phyloP scores from a whole-genome alignment of 2,797 vertebrate genomes.

The Halcyon smyrnensis region DNA sequence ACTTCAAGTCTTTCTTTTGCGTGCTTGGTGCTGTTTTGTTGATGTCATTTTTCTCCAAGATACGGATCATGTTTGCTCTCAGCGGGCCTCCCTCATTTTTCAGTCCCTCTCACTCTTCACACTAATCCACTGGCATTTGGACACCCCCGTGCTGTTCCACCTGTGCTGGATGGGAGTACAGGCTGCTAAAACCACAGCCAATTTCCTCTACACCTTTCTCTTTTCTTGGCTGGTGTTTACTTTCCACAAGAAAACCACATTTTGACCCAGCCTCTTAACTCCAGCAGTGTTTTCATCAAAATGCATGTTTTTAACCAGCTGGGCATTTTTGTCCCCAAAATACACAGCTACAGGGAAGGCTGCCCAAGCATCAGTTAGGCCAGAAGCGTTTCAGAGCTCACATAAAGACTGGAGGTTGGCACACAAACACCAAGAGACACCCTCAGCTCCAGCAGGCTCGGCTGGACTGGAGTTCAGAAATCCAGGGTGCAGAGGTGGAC shows the following conservation, averaged over 20 bases:
- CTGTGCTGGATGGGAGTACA: not conserved
- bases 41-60: not conserved
- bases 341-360: not conserved
- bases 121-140: not conserved
- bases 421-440: not conserved
- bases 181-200: not conserved
- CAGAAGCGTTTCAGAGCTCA: not conserved
- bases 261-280: not conserved
- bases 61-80: not conserved
- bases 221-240: not conserved
- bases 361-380: not conserved
- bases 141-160: not conserved
- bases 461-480: not conserved
- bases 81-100: not conserved
- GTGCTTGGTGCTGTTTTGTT: not conserved
- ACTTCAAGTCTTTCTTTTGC: not conserved
- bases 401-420: not conserved
- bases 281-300: not conserved
- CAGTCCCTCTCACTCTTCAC: not conserved
- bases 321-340: not conserved
- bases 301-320: not conserved
- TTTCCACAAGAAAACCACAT: not conserved
- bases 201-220: not conserved
- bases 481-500: not conserved
- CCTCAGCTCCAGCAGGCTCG: not conserved